Conservation (phyloP, 2,797 vertebrate species). For the Tympanoctomys barrerae region DNA sequence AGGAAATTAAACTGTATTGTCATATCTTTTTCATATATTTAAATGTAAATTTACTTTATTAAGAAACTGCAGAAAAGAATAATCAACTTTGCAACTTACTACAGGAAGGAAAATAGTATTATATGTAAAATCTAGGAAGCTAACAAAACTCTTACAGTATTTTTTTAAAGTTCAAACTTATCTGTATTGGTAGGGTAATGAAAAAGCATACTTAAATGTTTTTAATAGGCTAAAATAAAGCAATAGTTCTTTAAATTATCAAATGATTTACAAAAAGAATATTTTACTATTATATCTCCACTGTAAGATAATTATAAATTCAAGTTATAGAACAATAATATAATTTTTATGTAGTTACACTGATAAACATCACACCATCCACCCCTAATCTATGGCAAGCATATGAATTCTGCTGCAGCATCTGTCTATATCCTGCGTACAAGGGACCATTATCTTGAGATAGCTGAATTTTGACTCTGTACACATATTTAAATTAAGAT, state of each 20-base stretch:
- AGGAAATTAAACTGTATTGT: slow-evolving; percentile 3
- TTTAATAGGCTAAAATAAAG: background rate
- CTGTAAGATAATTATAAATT: background rate
- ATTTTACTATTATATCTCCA: background rate
- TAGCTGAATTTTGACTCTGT: background rate
- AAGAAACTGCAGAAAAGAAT: slow-evolving; percentile 17
- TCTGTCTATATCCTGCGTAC: background rate
- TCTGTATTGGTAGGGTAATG: background rate
- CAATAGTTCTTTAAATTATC: background rate
- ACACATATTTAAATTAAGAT: background rate
- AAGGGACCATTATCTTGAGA: background rate
- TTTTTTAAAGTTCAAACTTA: background rate
- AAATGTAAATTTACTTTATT: slow-evolving; percentile 59
- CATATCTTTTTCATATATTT: background rate
- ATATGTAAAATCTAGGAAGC: background rate
- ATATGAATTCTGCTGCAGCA: background rate
- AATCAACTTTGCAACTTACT: slow-evolving; percentile 12
- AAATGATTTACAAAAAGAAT: background rate
- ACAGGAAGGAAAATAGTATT: background rate
- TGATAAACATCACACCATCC: background rate
- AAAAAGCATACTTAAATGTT: background rate
- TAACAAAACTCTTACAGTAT: background rate
- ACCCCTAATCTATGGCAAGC: background rate
- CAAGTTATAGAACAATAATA: background rate
- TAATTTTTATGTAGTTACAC: background rate